phyloP scores from a whole-genome alignment of 2,888 invertebrate genomes.

The Tineola bisselliella region DNA sequence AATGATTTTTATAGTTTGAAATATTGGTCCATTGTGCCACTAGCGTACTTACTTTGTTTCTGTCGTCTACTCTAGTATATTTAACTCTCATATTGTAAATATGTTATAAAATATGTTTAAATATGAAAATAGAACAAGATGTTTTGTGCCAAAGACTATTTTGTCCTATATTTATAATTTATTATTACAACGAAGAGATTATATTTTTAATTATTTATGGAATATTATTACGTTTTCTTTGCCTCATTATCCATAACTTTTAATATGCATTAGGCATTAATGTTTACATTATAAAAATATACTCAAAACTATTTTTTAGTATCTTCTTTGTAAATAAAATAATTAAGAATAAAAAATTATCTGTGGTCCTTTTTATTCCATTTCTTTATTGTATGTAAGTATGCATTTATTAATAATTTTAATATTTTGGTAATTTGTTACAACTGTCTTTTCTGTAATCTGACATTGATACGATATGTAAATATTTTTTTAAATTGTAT shows the following conservation, averaged over 20 bases:
- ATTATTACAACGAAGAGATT: background rate
- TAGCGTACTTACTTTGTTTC: too few species aligned
- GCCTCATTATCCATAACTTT: background rate
- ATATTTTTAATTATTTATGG: background rate
- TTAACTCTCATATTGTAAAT: too few species aligned
- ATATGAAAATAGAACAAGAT: constrained; percentile 14
- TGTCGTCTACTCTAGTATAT: too few species aligned
- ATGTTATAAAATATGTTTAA: background rate
- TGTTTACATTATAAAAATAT: too few species aligned
- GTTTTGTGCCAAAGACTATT: constrained; percentile 22
- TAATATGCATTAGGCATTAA: too few species aligned
- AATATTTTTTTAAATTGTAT: background rate
- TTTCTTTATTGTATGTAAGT: background rate
- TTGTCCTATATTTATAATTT: constrained; percentile 4
- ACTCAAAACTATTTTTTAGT: background rate
- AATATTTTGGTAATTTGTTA: background rate
- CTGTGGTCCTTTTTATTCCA: background rate
- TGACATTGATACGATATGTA: background rate
- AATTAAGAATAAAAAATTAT: background rate
- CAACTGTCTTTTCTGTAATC: too few species aligned
- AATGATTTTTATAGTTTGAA: too few species aligned
- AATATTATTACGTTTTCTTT: background rate
- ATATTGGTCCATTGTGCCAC: too few species aligned
- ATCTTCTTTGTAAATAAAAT: background rate
- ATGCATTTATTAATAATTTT: background rate